Percentiles rank a stretch among this genome's conserved stretches.
Evolutionary conservation across 2,888 invertebrate genomes (phyloP).

Genomic region (Mallateleia sp.): DNA sequence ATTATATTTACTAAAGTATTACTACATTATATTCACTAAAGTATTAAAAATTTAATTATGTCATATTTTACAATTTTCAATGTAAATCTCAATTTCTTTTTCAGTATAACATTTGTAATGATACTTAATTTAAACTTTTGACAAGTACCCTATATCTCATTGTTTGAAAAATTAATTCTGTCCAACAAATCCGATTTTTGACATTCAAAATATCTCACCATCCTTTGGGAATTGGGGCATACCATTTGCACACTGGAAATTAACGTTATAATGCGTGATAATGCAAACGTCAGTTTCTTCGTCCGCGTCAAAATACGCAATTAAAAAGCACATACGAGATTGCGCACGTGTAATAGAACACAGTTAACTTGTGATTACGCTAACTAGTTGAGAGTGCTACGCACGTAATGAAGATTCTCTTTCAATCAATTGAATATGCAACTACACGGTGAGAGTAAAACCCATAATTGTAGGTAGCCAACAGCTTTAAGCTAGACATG

Average conservation of each 20-base stretch:
- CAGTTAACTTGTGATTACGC: slow-evolving; percentile 67
- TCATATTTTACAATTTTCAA: too few species aligned
- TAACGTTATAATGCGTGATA: not conserved
- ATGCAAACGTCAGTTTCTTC: slow-evolving; percentile 5
- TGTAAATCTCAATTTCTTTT: too few species aligned
- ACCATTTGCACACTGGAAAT: not conserved
- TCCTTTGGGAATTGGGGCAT: not conserved
- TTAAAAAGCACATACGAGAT: slow-evolving; percentile 20
- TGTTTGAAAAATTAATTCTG: too few species aligned
- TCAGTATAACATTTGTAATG: too few species aligned
- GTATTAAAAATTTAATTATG: too few species aligned
- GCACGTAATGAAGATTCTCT: slow-evolving; percentile 60
- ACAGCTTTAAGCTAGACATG: slow-evolving; percentile 3
- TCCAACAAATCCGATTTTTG: too few species aligned
- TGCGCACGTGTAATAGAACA: slow-evolving; percentile 22
- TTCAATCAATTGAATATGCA: slow-evolving; percentile 64
- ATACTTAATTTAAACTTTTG: too few species aligned
- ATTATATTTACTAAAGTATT: too few species aligned
- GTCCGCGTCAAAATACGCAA: slow-evolving; percentile 5
- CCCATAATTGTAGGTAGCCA: slow-evolving; percentile 53
- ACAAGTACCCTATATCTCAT: too few species aligned
- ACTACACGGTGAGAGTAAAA: slow-evolving; percentile 55
- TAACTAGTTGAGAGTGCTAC: slow-evolving; percentile 67
- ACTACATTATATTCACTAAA: too few species aligned
- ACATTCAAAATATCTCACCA: too few species aligned